Conservation (phyloP, 35 echinoderm and acorn worm species). For the Apostichopus japonicus region DNA sequence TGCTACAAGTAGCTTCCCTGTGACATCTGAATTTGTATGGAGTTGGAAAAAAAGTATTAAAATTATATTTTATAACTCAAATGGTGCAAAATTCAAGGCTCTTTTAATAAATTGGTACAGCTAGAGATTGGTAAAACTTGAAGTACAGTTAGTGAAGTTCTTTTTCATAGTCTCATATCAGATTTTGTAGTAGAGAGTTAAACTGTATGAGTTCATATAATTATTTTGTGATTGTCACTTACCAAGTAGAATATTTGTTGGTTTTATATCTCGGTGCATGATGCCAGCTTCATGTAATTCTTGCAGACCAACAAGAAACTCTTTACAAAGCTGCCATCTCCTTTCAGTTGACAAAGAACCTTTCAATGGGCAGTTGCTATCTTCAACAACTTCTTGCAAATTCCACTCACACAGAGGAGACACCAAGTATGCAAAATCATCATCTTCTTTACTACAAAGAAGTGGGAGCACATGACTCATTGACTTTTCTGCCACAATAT, state of each 20-base stretch:
- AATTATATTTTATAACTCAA: too few relatives aligned
- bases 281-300: slow-evolving; percentile 19
- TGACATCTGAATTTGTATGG: not conserved
- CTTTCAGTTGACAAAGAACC: not conserved
- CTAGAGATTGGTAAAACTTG: too few relatives aligned
- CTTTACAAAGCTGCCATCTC: not conserved
- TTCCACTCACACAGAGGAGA: not conserved
- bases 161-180: too few relatives aligned
- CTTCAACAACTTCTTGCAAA: not conserved
- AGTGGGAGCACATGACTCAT: too few relatives aligned
- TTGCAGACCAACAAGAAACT: not conserved
- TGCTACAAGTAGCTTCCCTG: slow-evolving; percentile 18
- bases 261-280: slow-evolving; percentile 34
- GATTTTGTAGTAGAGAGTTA: too few relatives aligned
- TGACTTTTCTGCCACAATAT: not conserved
- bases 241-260: slow-evolving; percentile 46
- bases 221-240: not conserved
- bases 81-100: too few relatives aligned
- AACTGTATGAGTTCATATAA: too few relatives aligned
- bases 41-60: too few relatives aligned
- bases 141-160: too few relatives aligned
- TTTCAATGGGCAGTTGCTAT: not conserved
- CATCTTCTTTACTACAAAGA: not conserved
- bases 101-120: too few relatives aligned
- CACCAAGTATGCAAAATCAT: not conserved